Conservation (phyloP, 2,888 invertebrate species). For the Platypus cylindrus region DNA sequence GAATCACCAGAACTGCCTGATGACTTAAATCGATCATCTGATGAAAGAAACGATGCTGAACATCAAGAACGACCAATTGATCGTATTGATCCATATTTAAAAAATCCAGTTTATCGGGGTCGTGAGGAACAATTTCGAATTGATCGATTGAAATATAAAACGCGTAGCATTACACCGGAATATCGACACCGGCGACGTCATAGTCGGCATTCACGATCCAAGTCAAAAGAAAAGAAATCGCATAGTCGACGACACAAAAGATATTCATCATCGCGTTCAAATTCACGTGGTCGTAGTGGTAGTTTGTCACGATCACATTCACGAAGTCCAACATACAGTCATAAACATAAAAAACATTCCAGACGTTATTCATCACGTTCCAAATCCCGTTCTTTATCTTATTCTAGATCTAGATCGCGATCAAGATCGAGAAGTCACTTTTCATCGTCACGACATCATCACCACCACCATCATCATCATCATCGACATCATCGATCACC, state of each 20-base stretch:
- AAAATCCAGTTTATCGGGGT: slow-evolving; percentile 27
- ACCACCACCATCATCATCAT: slow-evolving; percentile 6
- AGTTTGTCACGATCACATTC: slow-evolving; percentile 13
- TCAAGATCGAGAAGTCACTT: slow-evolving; percentile 19
- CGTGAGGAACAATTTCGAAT: slow-evolving; percentile 19
- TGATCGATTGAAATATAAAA: slow-evolving; percentile 18
- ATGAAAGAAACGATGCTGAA: slow-evolving; percentile 9
- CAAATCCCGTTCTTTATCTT: slow-evolving; percentile 10
- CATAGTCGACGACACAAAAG: slow-evolving; percentile 16
- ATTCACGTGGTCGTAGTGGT: too few relatives aligned
- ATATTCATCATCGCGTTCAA: slow-evolving; percentile 14
- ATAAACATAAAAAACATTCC: slow-evolving; percentile 17
- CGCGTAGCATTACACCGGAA: slow-evolving; percentile 14
- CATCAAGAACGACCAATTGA: slow-evolving; percentile 20
- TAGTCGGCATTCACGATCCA: slow-evolving; percentile 14
- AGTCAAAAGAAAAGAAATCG: too few relatives aligned
- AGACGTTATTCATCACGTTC: slow-evolving; percentile 16
- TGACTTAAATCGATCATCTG: slow-evolving; percentile 11
- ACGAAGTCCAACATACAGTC: slow-evolving; percentile 16
- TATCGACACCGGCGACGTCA: slow-evolving; percentile 14
- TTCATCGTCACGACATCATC: slow-evolving; percentile 17
- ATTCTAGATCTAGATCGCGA: slow-evolving; percentile 16
- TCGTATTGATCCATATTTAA: slow-evolving; percentile 28
- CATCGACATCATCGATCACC: slow-evolving; percentile 6
- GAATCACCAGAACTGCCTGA: slow-evolving; percentile 19